Evolutionary conservation across 1,140 invertebrate genomes (phyloP), one percentile per base, ranked within the genome.

Genomic region (Panagrolaimus sp.): DNA sequence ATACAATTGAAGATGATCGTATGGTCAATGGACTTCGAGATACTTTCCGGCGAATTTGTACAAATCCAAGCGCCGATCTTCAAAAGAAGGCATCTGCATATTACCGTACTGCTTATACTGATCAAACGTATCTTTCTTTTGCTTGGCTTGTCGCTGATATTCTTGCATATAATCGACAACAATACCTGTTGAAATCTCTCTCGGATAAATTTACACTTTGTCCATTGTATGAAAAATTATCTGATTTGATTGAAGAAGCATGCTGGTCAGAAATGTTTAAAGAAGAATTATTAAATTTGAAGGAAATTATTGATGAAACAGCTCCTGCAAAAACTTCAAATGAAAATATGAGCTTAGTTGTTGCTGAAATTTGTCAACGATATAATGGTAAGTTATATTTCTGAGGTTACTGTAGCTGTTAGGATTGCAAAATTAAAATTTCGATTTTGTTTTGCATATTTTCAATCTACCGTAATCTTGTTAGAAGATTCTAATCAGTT

Each of bases 61-160:
- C 17, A 24, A n/a, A 24, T 52, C 48, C 48, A 17, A 43, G 26
- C 43, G 24, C 7, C n/a, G 14, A 63, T 24, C 43, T 66, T 43
- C 32, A n/a, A n/a, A n/a, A n/a, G 48, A 17, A 24, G n/a, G 43
- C 65, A 44, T 24, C 38, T 73, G 32, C 48, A 52, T 52, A 52
- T 8, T 52, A 52, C 48, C 48, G 26, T 8, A 7, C 26, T 15
- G 48, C 48, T 24, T 52, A 52, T 24, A 52, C 48, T 24, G 15
- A n/a, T 7, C n/a, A 24, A 0, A 15, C 48, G n/a, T 21, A 21
- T n/a, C 48, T 52, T 3, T 74, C 71, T 6, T 76, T 78, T n/a
- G 66, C 76, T 1, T 78, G 76, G 76, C 44, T 78, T 24, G 63
- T 76, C 6, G 79, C 77, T 77, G 76, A 78, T 63, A 67, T 76